A percentile compares a stretch with the other conserved stretches of the same genome.
phyloP scores from a whole-genome alignment of 2,888 invertebrate species.

The Opisthograptis luteolata region DNA sequence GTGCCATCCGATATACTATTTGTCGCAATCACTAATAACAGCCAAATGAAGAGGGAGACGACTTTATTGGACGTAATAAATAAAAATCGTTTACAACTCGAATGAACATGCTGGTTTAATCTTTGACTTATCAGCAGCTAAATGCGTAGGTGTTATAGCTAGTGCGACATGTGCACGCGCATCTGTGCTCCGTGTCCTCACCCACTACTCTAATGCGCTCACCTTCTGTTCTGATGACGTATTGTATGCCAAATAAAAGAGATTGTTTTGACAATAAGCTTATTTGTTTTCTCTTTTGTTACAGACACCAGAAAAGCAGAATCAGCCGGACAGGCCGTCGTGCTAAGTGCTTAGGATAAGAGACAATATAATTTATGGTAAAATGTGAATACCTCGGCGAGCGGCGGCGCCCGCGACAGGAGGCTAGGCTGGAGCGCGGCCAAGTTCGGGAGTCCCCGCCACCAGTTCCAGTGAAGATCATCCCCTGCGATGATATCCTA shows the following conservation, averaged over 20 bases:
- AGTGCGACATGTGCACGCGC: slow-evolving; percentile 67
- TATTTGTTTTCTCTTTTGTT: slow-evolving; percentile 73
- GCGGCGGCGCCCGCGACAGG: slow-evolving; percentile 47
- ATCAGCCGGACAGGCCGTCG: slow-evolving; percentile 85
- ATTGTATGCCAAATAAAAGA: slow-evolving; percentile 43
- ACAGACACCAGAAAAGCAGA: slow-evolving; percentile 87
- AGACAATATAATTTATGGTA: slow-evolving; percentile 75
- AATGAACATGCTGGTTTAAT: slow-evolving; percentile 33
- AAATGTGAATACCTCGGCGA: slow-evolving; percentile 71
- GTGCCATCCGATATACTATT: slow-evolving; percentile 70
- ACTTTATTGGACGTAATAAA: slow-evolving; percentile 45
- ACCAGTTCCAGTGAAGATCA: slow-evolving; percentile 75
- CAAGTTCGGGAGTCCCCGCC: slow-evolving; percentile 46
- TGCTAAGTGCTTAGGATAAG: slow-evolving; percentile 70
- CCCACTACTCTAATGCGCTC: slow-evolving; percentile 50
- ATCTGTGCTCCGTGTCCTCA: slow-evolving; percentile 61
- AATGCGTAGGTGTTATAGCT: slow-evolving; percentile 41
- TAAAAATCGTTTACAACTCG: slow-evolving; percentile 36
- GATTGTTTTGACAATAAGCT: slow-evolving; percentile 36
- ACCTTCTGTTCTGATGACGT: slow-evolving; percentile 52
- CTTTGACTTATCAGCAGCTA: slow-evolving; percentile 42
- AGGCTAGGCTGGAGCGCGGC: slow-evolving; percentile 38
- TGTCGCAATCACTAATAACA: slow-evolving; percentile 70
- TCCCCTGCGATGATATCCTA: slow-evolving; percentile 78
- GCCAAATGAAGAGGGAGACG: slow-evolving; percentile 49